These are phyloP conservation scores for Podocnemis expansa DNA, from an alignment of 2,113 vertebrate species.

Conservation along the genomic window DNA sequence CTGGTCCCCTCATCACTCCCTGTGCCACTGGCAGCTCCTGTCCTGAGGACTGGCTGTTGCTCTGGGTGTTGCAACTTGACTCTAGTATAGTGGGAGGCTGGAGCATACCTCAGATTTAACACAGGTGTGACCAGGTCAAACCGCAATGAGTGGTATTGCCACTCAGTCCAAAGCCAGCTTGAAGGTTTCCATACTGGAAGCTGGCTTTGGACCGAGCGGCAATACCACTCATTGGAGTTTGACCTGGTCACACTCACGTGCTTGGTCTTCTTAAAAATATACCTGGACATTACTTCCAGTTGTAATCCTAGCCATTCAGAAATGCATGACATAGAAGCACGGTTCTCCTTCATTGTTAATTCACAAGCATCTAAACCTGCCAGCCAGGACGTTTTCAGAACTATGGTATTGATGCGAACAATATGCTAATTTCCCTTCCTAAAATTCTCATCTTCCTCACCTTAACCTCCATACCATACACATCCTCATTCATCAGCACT, in stretches of 20 bases:
- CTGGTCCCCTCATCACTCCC: too few species aligned
- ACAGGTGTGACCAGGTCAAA: too few species aligned
- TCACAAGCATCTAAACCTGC: not conserved
- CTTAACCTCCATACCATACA: not conserved
- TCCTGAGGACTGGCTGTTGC: too few species aligned
- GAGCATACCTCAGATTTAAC: too few species aligned
- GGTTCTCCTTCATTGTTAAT: not conserved
- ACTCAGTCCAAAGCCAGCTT: not conserved
- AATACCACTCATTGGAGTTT: too few species aligned
- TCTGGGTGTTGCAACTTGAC: too few species aligned
- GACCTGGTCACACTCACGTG: too few species aligned
- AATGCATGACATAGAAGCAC: not conserved
- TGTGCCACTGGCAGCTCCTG: too few species aligned
- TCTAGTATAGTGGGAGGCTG: too few species aligned
- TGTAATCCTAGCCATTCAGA: not conserved
- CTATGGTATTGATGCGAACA: not conserved
- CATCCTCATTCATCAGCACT: not conserved
- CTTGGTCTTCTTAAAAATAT: not conserved
- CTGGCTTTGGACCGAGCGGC: too few species aligned
- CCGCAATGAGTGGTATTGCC: too few species aligned
- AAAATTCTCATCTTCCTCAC: not conserved
- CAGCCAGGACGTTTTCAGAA: not conserved
- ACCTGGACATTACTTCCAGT: not conserved
- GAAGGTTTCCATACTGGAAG: too few species aligned
- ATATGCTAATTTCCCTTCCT: not conserved